Percentiles rank a stretch among this genome's conserved stretches.
These are phyloP conservation scores for Cottoperca gobio DNA, from an alignment of 2,797 vertebrate genomes.

Conservation along the genomic window DNA sequence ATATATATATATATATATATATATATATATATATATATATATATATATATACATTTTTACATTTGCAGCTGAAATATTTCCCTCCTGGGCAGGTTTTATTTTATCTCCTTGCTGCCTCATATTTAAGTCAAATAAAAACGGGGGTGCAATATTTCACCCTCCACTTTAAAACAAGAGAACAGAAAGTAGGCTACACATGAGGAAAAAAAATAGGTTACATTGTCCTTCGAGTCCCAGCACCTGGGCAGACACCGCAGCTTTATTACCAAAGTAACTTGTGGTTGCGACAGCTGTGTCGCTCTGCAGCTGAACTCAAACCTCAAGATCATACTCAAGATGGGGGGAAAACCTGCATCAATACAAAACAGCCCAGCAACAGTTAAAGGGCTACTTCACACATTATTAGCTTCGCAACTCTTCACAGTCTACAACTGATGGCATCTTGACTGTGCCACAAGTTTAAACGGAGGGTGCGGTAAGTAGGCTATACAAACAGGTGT, in stretches of 20 bases:
- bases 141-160: constrained; percentile 16
- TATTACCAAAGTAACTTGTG: constrained; percentile 54
- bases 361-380: neutral
- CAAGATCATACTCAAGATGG: neutral
- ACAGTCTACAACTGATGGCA: neutral
- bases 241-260: constrained; percentile 63
- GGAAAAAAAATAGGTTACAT: constrained; percentile 62
- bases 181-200: constrained; percentile 65
- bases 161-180: constrained; percentile 34
- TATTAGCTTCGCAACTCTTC: neutral
- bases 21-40: neutral
- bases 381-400: constrained; percentile 6
- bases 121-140: constrained; percentile 23
- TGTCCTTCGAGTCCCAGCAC: constrained; percentile 62
- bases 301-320: constrained; percentile 63
- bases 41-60: neutral
- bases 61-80: neutral
- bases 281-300: constrained; percentile 68
- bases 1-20: too few relatives aligned
- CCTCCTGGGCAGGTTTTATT: constrained; percentile 2
- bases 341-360: constrained; percentile 14
- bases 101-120: constrained; percentile 5
- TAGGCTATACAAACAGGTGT: constrained; percentile 64
- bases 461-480: neutral
- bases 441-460: neutral